phyloP scores from a whole-genome alignment of 2,113 vertebrate species.

The Hassar affinis region DNA sequence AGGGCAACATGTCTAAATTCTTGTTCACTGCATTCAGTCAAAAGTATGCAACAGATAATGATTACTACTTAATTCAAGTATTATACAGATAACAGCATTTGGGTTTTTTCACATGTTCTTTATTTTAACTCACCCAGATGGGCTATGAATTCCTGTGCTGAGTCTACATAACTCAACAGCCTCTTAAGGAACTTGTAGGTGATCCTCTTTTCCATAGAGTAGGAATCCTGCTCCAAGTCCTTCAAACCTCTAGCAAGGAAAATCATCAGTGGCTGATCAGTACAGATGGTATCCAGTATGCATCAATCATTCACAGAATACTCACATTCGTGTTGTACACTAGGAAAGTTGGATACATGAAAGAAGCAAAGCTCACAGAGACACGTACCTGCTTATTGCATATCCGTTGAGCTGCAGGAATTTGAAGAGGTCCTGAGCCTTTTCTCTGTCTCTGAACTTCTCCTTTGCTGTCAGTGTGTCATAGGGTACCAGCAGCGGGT shows the following conservation, averaged over 20 bases:
- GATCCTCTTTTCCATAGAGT: constrained; percentile 94
- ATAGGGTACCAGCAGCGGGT: constrained; percentile 92
- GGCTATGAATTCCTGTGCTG: constrained; percentile 95
- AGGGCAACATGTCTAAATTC: not conserved
- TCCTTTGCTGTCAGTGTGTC: constrained; percentile 97
- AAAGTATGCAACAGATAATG: not conserved
- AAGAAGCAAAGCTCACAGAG: not conserved
- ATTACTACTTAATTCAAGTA: not conserved
- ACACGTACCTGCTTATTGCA: constrained; percentile 68
- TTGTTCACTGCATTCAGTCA: not conserved
- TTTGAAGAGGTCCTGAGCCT: constrained; percentile 93
- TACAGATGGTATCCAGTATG: not conserved
- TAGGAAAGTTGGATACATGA: not conserved
- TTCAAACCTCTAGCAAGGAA: constrained; percentile 78
- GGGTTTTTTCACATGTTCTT: not conserved
- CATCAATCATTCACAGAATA: not conserved
- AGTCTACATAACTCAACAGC: constrained; percentile 89
- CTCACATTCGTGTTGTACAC: not conserved
- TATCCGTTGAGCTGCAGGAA: constrained; percentile 92
- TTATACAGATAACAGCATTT: not conserved
- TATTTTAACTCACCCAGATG: constrained; percentile 83
- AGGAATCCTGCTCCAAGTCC: constrained; percentile 87
- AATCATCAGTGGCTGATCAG: not conserved
- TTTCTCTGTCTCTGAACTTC: constrained; percentile 91
- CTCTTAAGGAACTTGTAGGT: constrained; percentile 92